phyloP scores from a whole-genome alignment of 2,797 vertebrate genomes.

The Neoniphon sammara region DNA sequence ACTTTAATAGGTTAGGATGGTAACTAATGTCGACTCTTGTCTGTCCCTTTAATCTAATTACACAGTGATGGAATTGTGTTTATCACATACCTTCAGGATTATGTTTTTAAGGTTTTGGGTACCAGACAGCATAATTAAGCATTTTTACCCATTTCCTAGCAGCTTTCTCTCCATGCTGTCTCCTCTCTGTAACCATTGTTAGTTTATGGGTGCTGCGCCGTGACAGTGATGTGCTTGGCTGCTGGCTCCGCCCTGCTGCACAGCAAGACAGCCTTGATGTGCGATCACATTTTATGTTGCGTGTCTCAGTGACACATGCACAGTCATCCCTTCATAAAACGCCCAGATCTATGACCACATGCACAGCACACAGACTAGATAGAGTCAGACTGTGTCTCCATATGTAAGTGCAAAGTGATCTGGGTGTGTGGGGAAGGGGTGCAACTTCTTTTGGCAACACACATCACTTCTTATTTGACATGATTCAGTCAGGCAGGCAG shows the following conservation, averaged over 20 bases:
- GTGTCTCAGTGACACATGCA: neutral
- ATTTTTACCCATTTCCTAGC: neutral
- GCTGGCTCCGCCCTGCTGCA: slow-evolving; percentile 19
- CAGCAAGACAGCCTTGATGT: slow-evolving; percentile 41
- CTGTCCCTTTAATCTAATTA: neutral
- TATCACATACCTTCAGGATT: neutral
- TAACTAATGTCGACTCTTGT: neutral
- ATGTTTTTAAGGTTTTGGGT: neutral
- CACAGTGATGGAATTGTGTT: neutral
- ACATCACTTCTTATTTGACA: slow-evolving; percentile 36
- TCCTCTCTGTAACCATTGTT: slow-evolving; percentile 34
- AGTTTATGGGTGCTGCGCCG: neutral
- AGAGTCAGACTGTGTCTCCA: slow-evolving; percentile 26
- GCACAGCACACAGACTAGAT: slow-evolving; percentile 8
- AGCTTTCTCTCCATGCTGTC: neutral
- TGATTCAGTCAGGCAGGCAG: slow-evolving; percentile 40
- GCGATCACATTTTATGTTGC: slow-evolving; percentile 45
- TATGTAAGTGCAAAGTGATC: neutral
- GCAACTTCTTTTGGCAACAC: slow-evolving; percentile 11
- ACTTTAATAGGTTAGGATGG: slow-evolving; percentile 15
- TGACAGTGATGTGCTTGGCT: slow-evolving; percentile 11
- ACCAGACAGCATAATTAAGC: neutral
- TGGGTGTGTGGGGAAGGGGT: slow-evolving; percentile 12
- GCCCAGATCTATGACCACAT: slow-evolving; percentile 34
- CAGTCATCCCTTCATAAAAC: slow-evolving; percentile 13